Evolutionary conservation across 2,113 vertebrate genomes (phyloP).

Genomic region (Planiliza haematocheilus): DNA sequence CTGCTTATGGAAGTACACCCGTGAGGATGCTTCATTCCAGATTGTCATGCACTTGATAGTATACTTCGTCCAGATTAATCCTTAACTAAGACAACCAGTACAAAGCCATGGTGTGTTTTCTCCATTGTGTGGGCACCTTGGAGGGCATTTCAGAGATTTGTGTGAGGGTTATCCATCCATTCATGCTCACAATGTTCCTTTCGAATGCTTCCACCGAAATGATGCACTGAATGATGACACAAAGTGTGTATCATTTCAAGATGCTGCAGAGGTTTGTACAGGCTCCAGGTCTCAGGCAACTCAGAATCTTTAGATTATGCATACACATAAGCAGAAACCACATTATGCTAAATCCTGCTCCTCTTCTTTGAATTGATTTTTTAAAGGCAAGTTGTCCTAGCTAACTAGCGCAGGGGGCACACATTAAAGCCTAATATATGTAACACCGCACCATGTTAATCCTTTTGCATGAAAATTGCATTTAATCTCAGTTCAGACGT

Average conservation of each 20-base stretch:
- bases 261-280: neutral
- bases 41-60: neutral
- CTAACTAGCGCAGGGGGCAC: neutral
- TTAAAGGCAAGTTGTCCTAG: neutral
- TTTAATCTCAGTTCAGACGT: constrained; percentile 14
- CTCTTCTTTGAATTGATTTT: neutral
- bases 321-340: neutral
- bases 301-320: neutral
- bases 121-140: constrained; percentile 1
- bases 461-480: constrained; percentile 5
- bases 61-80: constrained; percentile 1
- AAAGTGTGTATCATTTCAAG: constrained; percentile 5
- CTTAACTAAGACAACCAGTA: constrained; percentile 5
- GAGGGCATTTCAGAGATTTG: neutral
- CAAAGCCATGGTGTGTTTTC: neutral
- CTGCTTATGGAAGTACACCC: neutral
- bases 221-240: neutral
- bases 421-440: neutral
- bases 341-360: neutral
- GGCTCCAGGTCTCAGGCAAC: neutral
- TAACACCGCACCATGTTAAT: no score
- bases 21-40: neutral
- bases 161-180: constrained; percentile 8
- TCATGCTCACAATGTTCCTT: neutral
- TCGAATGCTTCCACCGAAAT: constrained; percentile 2